phyloP scores from a whole-genome alignment of 2,113 vertebrate genomes.

The Takifugu flavidus region DNA sequence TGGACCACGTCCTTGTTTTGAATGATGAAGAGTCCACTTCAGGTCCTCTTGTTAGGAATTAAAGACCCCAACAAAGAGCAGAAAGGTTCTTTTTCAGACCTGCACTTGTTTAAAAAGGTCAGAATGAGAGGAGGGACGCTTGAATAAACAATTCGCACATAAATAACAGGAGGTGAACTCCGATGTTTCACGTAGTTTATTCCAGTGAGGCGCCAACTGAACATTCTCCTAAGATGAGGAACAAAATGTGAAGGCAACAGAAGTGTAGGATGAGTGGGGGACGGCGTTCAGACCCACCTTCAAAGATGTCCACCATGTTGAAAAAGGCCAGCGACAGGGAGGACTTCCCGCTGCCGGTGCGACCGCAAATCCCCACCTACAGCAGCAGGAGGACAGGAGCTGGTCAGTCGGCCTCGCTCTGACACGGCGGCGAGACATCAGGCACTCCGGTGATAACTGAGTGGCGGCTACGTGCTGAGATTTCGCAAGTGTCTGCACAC shows the following conservation, averaged over 20 bases:
- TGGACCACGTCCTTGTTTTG: background rate
- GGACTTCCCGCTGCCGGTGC: conserved; percentile 96
- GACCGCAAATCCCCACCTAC: conserved; percentile 95
- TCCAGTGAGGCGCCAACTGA: too few species aligned
- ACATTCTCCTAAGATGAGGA: background rate
- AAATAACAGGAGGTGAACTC: conserved; percentile 1
- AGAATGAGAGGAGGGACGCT: background rate
- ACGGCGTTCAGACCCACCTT: conserved; percentile 79
- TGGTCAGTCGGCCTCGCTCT: background rate
- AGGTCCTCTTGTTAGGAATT: conserved; percentile 11
- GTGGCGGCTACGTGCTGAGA: conserved; percentile 1
- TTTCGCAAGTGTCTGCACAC: background rate
- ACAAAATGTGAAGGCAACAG: conserved; percentile 3
- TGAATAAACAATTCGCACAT: conserved; percentile 31
- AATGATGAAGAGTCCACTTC: conserved; percentile 13
- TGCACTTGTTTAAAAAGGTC: conserved; percentile 17
- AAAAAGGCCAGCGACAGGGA: conserved; percentile 96
- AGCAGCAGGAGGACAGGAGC: conserved; percentile 2
- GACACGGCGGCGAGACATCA: conserved; percentile 21
- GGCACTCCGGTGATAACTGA: conserved; percentile 34
- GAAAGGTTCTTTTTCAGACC: conserved; percentile 3
- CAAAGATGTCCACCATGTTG: conserved; percentile 98
- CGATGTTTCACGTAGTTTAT: too few species aligned
- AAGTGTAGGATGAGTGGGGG: conserved; percentile 10
- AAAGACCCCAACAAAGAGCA: conserved; percentile 13